These are phyloP conservation scores for Myopa testacea DNA, from an alignment of 2,888 invertebrate species.

Conservation along the genomic window DNA sequence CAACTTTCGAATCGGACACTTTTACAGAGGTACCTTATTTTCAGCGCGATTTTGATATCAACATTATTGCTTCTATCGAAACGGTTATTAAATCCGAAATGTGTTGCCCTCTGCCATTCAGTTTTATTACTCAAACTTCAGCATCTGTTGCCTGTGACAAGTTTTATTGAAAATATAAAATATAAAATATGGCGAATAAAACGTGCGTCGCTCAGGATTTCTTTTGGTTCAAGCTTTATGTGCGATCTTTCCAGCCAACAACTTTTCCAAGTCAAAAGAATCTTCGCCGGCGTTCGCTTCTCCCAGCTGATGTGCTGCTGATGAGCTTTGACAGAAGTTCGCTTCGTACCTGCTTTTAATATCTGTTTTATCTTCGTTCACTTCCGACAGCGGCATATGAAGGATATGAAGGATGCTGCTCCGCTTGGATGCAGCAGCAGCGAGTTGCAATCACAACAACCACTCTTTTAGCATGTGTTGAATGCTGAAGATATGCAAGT, in stretches of 20 bases:
- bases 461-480: too few relatives aligned
- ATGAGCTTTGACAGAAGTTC: slow-evolving; percentile 31
- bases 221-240: not conserved
- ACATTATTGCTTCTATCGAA: too few relatives aligned
- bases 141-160: slow-evolving; percentile 23
- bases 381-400: slow-evolving; percentile 45
- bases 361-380: slow-evolving; percentile 40
- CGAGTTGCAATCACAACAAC: not conserved
- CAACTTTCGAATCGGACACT: too few relatives aligned
- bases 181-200: slow-evolving; percentile 31
- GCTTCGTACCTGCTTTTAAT: slow-evolving; percentile 41
- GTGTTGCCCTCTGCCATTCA: not conserved
- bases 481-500: too few relatives aligned
- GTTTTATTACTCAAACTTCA: not conserved
- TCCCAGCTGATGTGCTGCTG: not conserved
- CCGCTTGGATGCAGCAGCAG: slow-evolving; percentile 3
- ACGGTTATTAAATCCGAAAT: too few relatives aligned
- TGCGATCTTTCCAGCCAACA: not conserved
- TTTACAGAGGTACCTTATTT: too few relatives aligned
- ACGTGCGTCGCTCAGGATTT: slow-evolving; percentile 17
- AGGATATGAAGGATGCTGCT: slow-evolving; percentile 45
- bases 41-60: too few relatives aligned
- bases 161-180: slow-evolving; percentile 33
- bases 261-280: not conserved
- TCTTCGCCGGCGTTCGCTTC: not conserved